phyloP scores from a whole-genome alignment of 2,888 invertebrate species.

The Creontiades dilutus region DNA sequence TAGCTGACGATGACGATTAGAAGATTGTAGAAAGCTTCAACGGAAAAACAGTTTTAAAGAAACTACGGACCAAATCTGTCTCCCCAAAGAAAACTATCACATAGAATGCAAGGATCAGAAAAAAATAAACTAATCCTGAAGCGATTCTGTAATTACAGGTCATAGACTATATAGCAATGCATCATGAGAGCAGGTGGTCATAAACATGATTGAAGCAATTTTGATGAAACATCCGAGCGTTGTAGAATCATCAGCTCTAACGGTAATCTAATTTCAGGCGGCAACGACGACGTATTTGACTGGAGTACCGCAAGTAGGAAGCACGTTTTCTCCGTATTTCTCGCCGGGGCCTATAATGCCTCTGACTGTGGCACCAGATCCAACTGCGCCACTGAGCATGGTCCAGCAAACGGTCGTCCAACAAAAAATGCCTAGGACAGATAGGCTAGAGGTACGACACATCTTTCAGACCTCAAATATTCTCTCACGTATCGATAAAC shows the following conservation, averaged over 20 bases:
- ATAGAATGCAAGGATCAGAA: too few relatives aligned
- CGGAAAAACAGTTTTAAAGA: too few relatives aligned
- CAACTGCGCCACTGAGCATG: constrained; percentile 88
- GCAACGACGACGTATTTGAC: constrained; percentile 94
- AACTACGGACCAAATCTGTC: too few relatives aligned
- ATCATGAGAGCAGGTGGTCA: too few relatives aligned
- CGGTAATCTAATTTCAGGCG: constrained; percentile 75
- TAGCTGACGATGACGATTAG: too few relatives aligned
- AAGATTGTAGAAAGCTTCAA: too few relatives aligned
- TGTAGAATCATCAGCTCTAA: neutral
- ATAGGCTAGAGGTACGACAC: constrained; percentile 93
- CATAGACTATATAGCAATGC: too few relatives aligned
- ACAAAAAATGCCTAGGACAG: constrained; percentile 96
- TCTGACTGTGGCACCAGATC: constrained; percentile 93
- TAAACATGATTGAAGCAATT: too few relatives aligned
- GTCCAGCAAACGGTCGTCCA: constrained; percentile 93
- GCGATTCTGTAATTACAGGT: too few relatives aligned
- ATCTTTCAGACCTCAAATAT: neutral
- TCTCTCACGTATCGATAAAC: neutral
- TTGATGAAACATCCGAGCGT: too few relatives aligned
- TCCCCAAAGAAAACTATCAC: too few relatives aligned
- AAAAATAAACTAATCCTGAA: too few relatives aligned
- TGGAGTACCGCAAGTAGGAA: constrained; percentile 91
- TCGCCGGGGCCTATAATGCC: constrained; percentile 89
- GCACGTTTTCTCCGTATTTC: constrained; percentile 95